Base-by-base conservation (phyloP, 2,113 vertebrate species). In the Silurus meridionalis region DNA sequence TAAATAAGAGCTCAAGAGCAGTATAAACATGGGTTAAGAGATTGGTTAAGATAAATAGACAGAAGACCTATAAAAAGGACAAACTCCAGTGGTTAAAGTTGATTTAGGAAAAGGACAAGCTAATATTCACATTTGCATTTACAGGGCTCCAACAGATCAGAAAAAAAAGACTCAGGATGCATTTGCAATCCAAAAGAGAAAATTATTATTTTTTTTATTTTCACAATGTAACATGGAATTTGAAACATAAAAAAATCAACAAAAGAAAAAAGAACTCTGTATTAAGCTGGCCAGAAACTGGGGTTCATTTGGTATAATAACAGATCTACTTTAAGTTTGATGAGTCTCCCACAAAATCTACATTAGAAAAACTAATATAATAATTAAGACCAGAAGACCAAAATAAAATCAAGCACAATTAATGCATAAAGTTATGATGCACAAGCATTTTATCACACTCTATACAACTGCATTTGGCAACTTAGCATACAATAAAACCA, bases 41-140 rank as follows among this genome's bases (percentile, higher is more conserved):
- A n/a, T 23, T 14, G 37, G 10, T 5, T 66, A 25, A 52, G 23
- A 25, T 82, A 82, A 66, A 82, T 82, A 82, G 66, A 82, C 61
- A 82, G 46, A 1, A 66, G 37, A 9, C 13, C 19, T 11, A 52
- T 23, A 11, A 82, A 37, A 66, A 64, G 80, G 23, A 25, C 61
- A 82, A 82, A 82, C 21, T 82, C 61, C 61, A 66, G 10, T 48
- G 37, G 15, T 72, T 72, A 72, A 72, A 9, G 17, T 71, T 19
- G 19, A 7, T 46, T 46, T 19, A 48, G 15, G 25, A 72, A 21
- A 21, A 5, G 17, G 46, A 50, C 8, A 21, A 15, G 2, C 14
- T 46, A 28, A 71, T 66, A 25, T 46, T 71, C 37, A 71, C 28
- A 69, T 37, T 69, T 10, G 10, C 8, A 46, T 71, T 71, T 69